Evolutionary conservation across 1,140 invertebrate species (phyloP).

Genomic region (Eumeta japonica): DNA sequence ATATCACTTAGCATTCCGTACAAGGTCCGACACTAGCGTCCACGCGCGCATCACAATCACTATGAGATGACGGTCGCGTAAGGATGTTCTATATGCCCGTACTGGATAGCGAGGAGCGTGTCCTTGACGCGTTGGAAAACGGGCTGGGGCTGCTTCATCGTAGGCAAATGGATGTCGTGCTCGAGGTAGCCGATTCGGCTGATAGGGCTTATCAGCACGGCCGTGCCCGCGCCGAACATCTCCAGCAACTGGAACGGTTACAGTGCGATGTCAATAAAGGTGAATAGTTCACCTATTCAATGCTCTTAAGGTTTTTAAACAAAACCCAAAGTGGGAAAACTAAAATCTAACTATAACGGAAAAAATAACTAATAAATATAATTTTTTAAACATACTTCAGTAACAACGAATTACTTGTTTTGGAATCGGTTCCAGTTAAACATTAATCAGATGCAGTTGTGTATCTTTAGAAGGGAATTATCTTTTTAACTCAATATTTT

Average conservation of each 20-base stretch:
- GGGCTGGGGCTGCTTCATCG: constrained; percentile 68
- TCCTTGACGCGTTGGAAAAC: constrained; percentile 70
- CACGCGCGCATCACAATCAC: constrained; percentile 7
- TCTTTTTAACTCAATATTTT: no score
- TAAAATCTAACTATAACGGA: no score
- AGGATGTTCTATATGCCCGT: constrained; percentile 78
- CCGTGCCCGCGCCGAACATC: constrained; percentile 93
- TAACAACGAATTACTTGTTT: no score
- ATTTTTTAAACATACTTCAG: no score
- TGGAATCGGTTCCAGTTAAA: no score
- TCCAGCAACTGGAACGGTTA: constrained; percentile 76
- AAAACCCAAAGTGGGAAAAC: no score
- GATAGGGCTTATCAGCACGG: constrained; percentile 89
- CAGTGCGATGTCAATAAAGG: no score
- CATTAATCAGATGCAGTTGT: no score
- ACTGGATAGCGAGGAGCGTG: constrained; percentile 81
- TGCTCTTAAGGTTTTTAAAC: no score
- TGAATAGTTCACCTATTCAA: no score
- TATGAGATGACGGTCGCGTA: constrained; percentile 65
- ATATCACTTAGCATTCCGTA: neutral
- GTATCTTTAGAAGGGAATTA: no score
- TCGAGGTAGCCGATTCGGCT: constrained; percentile 74
- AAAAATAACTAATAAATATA: no score
- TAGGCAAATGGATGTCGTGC: constrained; percentile 69
- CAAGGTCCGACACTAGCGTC: neutral